phyloP scores from a whole-genome alignment of 2,113 vertebrate genomes.

The Felis catus region DNA sequence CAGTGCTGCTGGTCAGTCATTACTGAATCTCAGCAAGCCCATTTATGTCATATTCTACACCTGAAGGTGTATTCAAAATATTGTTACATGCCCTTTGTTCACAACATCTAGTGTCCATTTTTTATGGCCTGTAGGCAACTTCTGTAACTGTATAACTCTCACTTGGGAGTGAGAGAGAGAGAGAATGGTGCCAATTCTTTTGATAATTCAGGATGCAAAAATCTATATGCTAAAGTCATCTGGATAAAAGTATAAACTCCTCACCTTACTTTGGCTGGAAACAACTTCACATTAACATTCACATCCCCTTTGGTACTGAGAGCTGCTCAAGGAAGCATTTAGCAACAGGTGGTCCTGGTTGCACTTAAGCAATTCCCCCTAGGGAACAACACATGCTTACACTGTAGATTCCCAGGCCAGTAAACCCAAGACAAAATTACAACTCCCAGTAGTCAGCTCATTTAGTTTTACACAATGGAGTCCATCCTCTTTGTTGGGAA shows the following conservation, averaged over 20 bases:
- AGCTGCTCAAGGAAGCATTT: constrained; percentile 38
- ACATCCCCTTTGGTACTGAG: not conserved
- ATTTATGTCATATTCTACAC: not conserved
- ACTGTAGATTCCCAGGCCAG: constrained; percentile 26
- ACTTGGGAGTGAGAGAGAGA: not conserved
- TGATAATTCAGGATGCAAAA: constrained; percentile 25
- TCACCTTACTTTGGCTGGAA: not conserved
- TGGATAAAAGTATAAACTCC: not conserved
- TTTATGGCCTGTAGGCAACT: not conserved
- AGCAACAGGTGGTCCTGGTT: constrained; percentile 51
- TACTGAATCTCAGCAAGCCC: not conserved
- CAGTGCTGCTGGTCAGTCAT: not conserved
- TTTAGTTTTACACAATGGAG: constrained; percentile 27
- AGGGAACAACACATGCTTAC: constrained; percentile 40
- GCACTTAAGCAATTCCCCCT: constrained; percentile 3
- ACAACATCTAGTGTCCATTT: not conserved
- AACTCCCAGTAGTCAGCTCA: constrained; percentile 36
- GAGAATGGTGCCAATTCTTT: not conserved
- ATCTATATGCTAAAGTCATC: not conserved
- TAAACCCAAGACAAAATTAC: constrained; percentile 45
- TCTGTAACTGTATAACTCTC: not conserved
- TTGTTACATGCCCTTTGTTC: not conserved
- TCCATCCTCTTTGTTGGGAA: not conserved
- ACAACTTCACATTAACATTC: not conserved
- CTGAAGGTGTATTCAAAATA: not conserved